Base-by-base conservation (phyloP, 2,113 vertebrate species). In the Gymnorhina tibicen region DNA sequence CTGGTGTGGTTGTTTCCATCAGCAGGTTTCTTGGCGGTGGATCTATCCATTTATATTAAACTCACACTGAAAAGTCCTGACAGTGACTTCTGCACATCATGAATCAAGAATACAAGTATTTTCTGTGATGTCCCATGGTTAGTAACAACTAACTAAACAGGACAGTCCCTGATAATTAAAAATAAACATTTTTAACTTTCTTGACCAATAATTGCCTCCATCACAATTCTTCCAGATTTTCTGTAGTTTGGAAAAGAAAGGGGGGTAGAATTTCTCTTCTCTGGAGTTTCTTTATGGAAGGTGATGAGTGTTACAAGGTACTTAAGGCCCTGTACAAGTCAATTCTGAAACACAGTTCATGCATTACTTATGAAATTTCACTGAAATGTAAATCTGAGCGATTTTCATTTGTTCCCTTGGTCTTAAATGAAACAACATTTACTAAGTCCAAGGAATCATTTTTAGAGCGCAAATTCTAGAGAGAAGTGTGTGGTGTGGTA, bases 341-440 rank as follows among this genome's bases (percentile, higher is more conserved):
- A 66, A 91, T 66, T 46, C 66, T 85, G 88, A 83, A 92, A 80
- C 50, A 32, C 37, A 74, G 52, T 49, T 93, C 96, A 96, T 98
- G 87, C 87, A 98, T 98, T 98, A 97, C 95, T 98, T 97, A 98
- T 95, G 85, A 98, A 94, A 94, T 76, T 95, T 96, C 74, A 82
- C 93, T 92, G 96, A 96, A 97, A 98, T 97, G 96, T 97, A 98
- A 98, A 98, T 98, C 64, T 96, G 82, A 95, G 96, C 17, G 7
- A 95, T 94, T 97, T 97, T 92, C 55, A 6, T 93, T 94, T 97
- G 94, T 94, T 97, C 95, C 92, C 96, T 96, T 85, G 76, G 91
- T 97, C 96, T 97, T 94, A 97, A 96, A 96, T 85, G 95, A 97
- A 97, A 94, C 88, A 96, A 97, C 97, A 96, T 97, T 98, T 96